phyloP scores from a whole-genome alignment of 2,113 vertebrate species.

The Orycteropus afer region DNA sequence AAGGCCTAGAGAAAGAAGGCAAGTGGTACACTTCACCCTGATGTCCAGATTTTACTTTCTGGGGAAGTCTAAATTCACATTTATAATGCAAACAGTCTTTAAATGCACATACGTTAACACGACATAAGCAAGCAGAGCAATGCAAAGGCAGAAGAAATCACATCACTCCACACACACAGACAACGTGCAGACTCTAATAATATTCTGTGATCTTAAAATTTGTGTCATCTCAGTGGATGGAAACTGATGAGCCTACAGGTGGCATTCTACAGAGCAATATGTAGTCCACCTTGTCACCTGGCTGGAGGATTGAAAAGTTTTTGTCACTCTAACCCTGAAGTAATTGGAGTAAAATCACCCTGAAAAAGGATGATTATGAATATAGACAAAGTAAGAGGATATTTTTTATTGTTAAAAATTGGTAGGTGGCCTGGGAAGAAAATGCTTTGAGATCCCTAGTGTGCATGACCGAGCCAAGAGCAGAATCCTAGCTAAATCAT shows the following conservation, averaged over 20 bases:
- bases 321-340: background rate
- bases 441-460: background rate
- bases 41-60: constrained; percentile 61
- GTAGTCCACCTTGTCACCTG: background rate
- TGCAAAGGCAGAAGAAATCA: constrained; percentile 6
- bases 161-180: constrained; percentile 45
- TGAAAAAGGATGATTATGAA: too few species aligned
- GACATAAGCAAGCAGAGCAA: constrained; percentile 70
- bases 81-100: constrained; percentile 61
- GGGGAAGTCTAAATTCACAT: constrained; percentile 48
- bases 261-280: background rate
- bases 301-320: background rate
- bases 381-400: too few species aligned
- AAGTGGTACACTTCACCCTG: constrained; percentile 93
- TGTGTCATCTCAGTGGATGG: background rate
- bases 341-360: background rate
- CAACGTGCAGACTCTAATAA: constrained; percentile 17
- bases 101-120: constrained; percentile 37
- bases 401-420: background rate
- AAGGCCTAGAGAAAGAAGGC: constrained; percentile 93
- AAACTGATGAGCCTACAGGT: background rate
- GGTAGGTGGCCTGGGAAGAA: background rate
- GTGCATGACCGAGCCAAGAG: background rate
- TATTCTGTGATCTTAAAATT: background rate
- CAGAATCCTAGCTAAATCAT: background rate